phyloP scores from a whole-genome alignment of 2,888 invertebrate genomes.

The Diadegma fenestrale region DNA sequence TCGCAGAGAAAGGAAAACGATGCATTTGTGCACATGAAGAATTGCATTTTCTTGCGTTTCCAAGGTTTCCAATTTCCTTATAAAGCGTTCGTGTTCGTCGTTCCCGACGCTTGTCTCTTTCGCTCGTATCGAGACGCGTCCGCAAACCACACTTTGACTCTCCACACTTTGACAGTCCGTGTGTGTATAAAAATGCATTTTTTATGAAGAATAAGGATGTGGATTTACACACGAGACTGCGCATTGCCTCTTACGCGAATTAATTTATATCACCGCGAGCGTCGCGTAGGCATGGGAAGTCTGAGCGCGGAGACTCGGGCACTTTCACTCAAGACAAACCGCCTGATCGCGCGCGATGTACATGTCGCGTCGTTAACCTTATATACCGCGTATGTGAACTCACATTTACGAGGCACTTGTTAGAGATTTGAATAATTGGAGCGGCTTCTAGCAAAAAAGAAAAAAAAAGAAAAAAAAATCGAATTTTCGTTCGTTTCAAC shows the following conservation, averaged over 20 bases:
- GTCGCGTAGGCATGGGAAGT: conserved; percentile 13
- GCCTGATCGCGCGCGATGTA: conserved; percentile 34
- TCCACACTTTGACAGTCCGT: neutral
- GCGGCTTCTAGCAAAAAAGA: neutral
- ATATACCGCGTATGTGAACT: conserved; percentile 23
- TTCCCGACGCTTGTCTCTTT: neutral
- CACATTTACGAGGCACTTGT: neutral
- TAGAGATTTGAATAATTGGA: neutral
- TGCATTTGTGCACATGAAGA: conserved; percentile 16
- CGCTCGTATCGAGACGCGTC: neutral
- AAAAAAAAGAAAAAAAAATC: neutral
- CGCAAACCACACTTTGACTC: too few species aligned
- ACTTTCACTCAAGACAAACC: conserved; percentile 63
- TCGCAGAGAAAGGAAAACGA: conserved; percentile 35
- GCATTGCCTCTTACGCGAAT: conserved; percentile 50
- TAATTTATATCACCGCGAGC: conserved; percentile 56
- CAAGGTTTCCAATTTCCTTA: conserved; percentile 64
- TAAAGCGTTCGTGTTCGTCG: conserved; percentile 6
- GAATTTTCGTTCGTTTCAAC: neutral
- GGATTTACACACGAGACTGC: conserved; percentile 36
- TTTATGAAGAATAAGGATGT: neutral
- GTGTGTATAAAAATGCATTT: neutral
- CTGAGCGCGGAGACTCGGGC: conserved; percentile 31
- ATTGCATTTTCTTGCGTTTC: conserved; percentile 37
- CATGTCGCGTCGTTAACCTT: conserved; percentile 47